Base-by-base conservation (phyloP, 2,113 vertebrate genomes). In the Thalassoma bifasciatum region DNA sequence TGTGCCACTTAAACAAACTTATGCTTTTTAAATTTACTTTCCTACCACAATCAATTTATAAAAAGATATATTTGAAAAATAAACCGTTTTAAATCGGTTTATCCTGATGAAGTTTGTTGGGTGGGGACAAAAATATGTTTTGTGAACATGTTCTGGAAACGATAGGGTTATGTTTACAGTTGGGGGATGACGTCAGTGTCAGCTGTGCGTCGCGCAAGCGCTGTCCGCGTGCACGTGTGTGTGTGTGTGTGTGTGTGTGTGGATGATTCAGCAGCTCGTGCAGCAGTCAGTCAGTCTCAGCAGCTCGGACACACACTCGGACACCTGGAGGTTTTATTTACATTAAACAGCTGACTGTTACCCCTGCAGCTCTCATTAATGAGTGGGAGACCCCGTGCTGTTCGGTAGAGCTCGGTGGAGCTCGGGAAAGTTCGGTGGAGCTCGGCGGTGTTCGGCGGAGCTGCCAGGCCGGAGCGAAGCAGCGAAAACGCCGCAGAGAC, bases 231-330 rank as follows among this genome's bases (percentile, higher is more conserved):
- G 69, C 61, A 16, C 53, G 73, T n/a, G 37, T 24, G 59, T 46
- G 57, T 17, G 62, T 23, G 34, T 21, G 60, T 37, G 52, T 24
- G 57, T 49, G 76, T 34, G 78, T 63, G 66, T 37, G 57, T 50
- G 73, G 64, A 86, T 90, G 88, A 90, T 88, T 90, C 88, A 90
- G 88, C 88, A 85, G 77, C 71, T 72, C 75, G 40, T 0, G 59
- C 72, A 21, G 62, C 53, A 30, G 30, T n/a, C 30, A 46, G 76
- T 53, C 60, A 9, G 46, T 13, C 38, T 3, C 42, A 8, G 37
- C 74, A 1, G 23, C 57, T 67, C 47, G 46, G 24, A 16, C 26
- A 44, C 14, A 52, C 37, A 30, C 68, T 59, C 26, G 42, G 30
- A 38, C 24, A 14, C 0, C 26, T 7, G 19, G 26, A 13, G 10